Base-by-base conservation (phyloP, 2,797 vertebrate species). In the Pempheris klunzingeri region DNA sequence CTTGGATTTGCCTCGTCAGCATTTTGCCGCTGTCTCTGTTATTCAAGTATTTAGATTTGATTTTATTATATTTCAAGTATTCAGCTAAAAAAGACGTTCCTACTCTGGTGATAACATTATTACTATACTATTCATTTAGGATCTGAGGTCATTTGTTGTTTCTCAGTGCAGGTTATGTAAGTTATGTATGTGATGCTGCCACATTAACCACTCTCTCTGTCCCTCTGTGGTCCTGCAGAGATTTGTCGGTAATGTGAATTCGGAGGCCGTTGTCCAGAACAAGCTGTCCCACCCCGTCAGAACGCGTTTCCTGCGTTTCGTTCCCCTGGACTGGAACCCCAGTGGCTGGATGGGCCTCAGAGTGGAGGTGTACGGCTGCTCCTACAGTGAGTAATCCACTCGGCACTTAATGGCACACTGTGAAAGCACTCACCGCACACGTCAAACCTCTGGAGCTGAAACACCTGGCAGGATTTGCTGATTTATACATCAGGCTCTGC, bases 291-390 rank as follows among this genome's bases (percentile, higher is more conserved):
- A 97, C 77, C 94, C 97, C 0, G 7, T 98, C 83, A 96, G 96
- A 67, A 95, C 97, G n/a, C 96, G 97, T 0, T 99, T 97, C 90
- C 66, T 99, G 58, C 96, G 97, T 28, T 97, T 99, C 18, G 15
- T 99, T 77, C 97, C 98, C n/a, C 90, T 97, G 5, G 93, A 95
- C 72, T 99, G 98, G 98, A 99, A 95, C 71, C 91, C 87, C 1
- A 94, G 86, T 12, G 97, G 97, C 41, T 93, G 91, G 86, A 96
- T 98, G 63, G 97, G 98, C 66, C 94, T 99, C 85, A 92, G 98
- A 54, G 94, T 97, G 22, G 97, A 98, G 81, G 95, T 95, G 75
- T 98, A 96, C 0, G 98, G 98, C 81, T 99, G 98, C 83, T 92
- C 96, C 47, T 99, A 98, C 73, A 98, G 97, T 99, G 94, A 99